Evolutionary conservation across 1,140 invertebrate genomes (phyloP), one percentile per base, ranked within the genome.

Genomic region (Conopomorpha cramerella): DNA sequence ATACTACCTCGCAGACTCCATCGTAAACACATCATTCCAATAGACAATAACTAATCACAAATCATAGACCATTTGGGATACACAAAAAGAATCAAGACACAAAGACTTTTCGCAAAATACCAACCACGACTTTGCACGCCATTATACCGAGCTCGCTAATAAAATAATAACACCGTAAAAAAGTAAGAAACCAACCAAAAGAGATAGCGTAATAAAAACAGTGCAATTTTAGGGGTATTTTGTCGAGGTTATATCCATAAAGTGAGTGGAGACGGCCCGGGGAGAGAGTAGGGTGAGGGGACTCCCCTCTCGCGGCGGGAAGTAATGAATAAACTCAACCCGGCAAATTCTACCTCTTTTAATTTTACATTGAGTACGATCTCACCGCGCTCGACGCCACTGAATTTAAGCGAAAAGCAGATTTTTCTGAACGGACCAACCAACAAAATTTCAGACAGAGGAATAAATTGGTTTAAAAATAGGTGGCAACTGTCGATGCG

Each of bases 161-260:
- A 64, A 74, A 73, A 74, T 70, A 72, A 72, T 64, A 70, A 72
- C 55, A 47, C 53, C 55, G 55, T 68, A 66, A 67, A 43, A 63
- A 39, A 64, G 59, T 49, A 45, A 50, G 60, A 60, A 71, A 71
- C 60, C 68, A 68, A 76, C 64, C 66, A 59, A 72, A 68, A 71
- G 64, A 64, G 56, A 60, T 58, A 66, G 61, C 58, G 58, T 67
- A 71, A 76, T 71, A 72, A 76, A 76, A 76, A 72, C 67, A 76
- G 56, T 73, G 66, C 68, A 76, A 76, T 76, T 76, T 73, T 71
- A 73, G 65, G 67, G 66, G 67, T 70, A 73, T 73, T 72, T 70
- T 76, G 71, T 72, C 67, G 71, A 71, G 71, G 71, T 76, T 76
- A 73, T 76, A 71, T 70, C 66, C 62, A 76, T 76, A 76, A 72